Percentiles rank a stretch among this genome's conserved stretches.
Evolutionary conservation across 2,888 invertebrate species (phyloP).

Genomic region (Gymnosoma rotundatum): DNA sequence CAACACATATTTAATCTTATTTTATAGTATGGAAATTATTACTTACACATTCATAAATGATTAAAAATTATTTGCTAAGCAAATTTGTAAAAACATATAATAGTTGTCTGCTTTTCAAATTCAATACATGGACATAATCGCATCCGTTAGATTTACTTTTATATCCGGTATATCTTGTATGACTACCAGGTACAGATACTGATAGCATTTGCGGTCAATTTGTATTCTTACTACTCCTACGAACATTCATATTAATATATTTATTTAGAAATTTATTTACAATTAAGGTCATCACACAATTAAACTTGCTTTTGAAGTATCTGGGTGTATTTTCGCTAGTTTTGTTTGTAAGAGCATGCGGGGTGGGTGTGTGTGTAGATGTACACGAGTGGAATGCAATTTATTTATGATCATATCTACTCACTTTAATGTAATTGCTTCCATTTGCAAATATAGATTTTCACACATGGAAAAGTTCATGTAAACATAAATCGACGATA

Average conservation of each 20-base stretch:
- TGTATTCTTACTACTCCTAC: background rate
- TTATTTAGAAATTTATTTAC: conserved; percentile 58
- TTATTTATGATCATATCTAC: conserved; percentile 50
- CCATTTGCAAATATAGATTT: conserved; percentile 10
- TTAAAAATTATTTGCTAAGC: background rate
- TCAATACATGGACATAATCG: conserved; percentile 1
- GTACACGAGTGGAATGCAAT: background rate
- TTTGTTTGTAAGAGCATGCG: background rate
- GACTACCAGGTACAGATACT: background rate
- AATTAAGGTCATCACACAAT: conserved; percentile 67
- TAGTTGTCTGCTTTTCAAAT: conserved; percentile 3
- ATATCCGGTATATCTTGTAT: conserved; percentile 27
- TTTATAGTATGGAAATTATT: no score
- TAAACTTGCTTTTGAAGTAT: background rate
- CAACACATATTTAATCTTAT: no score
- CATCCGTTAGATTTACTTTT: conserved; percentile 34
- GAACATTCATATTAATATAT: background rate
- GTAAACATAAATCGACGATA: no score
- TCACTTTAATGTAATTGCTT: conserved; percentile 46
- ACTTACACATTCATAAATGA: background rate
- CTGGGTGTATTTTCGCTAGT: background rate
- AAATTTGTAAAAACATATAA: conserved; percentile 16
- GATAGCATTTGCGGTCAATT: conserved; percentile 30
- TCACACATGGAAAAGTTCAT: background rate
- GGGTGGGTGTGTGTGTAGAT: background rate